phyloP scores from a whole-genome alignment of 2,888 invertebrate species.

The Xanthia icteritia region DNA sequence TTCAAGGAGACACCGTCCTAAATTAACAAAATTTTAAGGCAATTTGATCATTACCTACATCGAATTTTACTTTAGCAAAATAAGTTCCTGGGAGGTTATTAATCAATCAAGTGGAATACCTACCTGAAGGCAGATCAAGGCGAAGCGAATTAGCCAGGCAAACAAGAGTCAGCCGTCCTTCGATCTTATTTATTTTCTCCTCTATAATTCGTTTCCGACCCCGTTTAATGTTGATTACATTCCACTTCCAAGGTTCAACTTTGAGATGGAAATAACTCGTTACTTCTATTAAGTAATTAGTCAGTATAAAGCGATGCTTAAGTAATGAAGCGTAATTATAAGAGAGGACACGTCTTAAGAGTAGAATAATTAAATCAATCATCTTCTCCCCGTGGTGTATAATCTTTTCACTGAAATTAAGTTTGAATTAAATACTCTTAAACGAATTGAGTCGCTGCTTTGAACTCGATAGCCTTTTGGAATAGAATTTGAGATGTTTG shows the following conservation, averaged over 20 bases:
- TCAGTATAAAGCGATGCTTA: conserved; percentile 89
- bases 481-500: conserved; percentile 77
- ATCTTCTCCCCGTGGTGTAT: conserved; percentile 86
- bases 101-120: conserved; percentile 65
- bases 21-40: conserved; percentile 5
- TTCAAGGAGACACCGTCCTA: neutral
- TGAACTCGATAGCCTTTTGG: conserved; percentile 81
- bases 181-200: conserved; percentile 82
- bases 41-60: conserved; percentile 13
- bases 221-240: conserved; percentile 87
- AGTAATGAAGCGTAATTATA: conserved; percentile 90
- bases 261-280: conserved; percentile 89
- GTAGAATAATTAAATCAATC: conserved; percentile 90
- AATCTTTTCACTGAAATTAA: conserved; percentile 88
- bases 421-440: conserved; percentile 86
- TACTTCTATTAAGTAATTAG: conserved; percentile 90
- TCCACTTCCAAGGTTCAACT: conserved; percentile 81
- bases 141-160: conserved; percentile 65
- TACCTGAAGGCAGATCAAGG: conserved; percentile 59
- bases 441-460: conserved; percentile 80
- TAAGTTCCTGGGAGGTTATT: conserved; percentile 51
- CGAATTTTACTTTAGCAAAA: conserved; percentile 44
- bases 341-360: conserved; percentile 89
- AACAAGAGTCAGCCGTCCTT: conserved; percentile 69
- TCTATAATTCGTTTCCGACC: conserved; percentile 82